A percentile compares a stretch with the other conserved stretches of the same genome.
These are phyloP conservation scores for Brenthis daphne DNA, from an alignment of 2,888 invertebrate species.

Conservation along the genomic window DNA sequence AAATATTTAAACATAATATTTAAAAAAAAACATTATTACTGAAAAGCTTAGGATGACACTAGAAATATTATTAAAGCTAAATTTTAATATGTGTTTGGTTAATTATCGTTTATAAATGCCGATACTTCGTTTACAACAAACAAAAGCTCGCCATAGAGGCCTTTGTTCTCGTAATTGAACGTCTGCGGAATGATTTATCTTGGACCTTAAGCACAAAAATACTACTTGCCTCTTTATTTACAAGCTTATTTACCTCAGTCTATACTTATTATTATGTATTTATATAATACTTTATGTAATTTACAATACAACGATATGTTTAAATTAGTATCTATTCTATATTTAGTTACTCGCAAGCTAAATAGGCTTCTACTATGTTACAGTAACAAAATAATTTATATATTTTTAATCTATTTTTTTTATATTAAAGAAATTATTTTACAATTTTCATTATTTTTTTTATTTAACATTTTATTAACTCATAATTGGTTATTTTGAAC, in stretches of 20 bases:
- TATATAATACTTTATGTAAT: constrained; percentile 25
- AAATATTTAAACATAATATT: background rate
- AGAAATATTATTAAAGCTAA: constrained; percentile 10
- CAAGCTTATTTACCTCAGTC: constrained; percentile 67
- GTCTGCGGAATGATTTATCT: constrained; percentile 29
- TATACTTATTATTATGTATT: constrained; percentile 62
- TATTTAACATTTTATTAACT: constrained; percentile 1
- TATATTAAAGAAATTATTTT: constrained; percentile 5
- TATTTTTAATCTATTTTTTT: constrained; percentile 18
- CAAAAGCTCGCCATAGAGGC: constrained; percentile 20
- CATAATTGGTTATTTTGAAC: background rate
- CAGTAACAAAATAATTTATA: constrained; percentile 34
- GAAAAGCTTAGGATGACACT: background rate
- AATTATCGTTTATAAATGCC: constrained; percentile 19
- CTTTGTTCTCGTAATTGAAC: constrained; percentile 33
- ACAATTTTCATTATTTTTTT: constrained; percentile 7
- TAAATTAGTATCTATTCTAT: constrained; percentile 21
- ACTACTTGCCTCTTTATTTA: constrained; percentile 52
- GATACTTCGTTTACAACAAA: constrained; percentile 23
- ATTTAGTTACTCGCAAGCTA: constrained; percentile 22
- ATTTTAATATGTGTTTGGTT: constrained; percentile 14
- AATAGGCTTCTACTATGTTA: constrained; percentile 30
- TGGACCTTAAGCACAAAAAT: constrained; percentile 41
- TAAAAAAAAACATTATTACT: too few relatives aligned
- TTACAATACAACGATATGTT: constrained; percentile 25